Evolutionary conservation across 2,888 invertebrate genomes (phyloP).

Genomic region (Leistus spinibarbis): DNA sequence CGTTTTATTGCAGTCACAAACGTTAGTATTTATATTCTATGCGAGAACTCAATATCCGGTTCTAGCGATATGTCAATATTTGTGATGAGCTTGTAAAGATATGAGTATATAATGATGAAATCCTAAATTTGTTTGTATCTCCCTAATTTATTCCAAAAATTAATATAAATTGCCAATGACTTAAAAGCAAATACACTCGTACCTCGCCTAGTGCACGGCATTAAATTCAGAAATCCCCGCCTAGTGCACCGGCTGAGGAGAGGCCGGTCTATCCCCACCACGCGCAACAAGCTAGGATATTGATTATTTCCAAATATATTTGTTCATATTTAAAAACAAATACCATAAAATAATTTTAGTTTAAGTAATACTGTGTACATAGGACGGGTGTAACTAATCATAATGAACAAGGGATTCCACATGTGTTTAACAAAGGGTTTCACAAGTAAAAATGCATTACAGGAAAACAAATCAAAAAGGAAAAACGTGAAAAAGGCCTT

Average conservation of each 20-base stretch:
- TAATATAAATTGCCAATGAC: no score
- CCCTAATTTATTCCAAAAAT: no score
- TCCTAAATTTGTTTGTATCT: no score
- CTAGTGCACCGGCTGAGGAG: no score
- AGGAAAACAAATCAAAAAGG: conserved; percentile 56
- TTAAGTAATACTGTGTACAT: not conserved
- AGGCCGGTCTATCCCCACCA: no score
- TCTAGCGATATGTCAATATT: not conserved
- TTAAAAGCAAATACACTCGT: no score
- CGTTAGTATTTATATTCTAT: not conserved
- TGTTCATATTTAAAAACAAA: not conserved
- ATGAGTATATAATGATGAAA: no score
- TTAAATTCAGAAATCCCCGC: no score
- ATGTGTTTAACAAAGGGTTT: not conserved
- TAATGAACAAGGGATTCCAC: not conserved
- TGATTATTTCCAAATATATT: no score
- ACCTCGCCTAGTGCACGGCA: no score
- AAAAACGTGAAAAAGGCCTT: conserved; percentile 66
- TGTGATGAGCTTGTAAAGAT: not conserved
- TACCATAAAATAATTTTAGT: not conserved
- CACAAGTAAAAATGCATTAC: conserved; percentile 48
- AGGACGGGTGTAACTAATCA: not conserved
- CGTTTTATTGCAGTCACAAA: not conserved
- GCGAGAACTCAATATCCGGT: not conserved
- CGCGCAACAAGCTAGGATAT: no score